Evolutionary conservation across 2,888 invertebrate genomes (phyloP).

Genomic region (Tortricodes alternella): DNA sequence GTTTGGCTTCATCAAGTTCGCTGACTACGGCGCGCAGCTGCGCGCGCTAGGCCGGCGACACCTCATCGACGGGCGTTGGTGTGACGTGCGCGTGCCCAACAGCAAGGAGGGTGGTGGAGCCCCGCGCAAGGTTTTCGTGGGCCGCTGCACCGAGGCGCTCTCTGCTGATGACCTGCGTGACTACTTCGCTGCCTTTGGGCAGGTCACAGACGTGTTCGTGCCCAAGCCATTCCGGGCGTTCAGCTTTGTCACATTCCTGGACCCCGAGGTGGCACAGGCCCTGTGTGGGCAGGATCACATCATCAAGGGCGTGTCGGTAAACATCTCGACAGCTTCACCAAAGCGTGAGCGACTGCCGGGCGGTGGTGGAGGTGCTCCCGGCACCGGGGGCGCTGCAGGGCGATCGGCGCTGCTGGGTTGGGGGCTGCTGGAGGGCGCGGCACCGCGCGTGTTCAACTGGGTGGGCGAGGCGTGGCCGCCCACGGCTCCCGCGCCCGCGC

Average conservation of each 20-base stretch:
- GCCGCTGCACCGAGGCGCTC: slow-evolving; percentile 91
- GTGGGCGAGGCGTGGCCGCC: slow-evolving; percentile 51
- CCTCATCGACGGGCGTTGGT: slow-evolving; percentile 88
- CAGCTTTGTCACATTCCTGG: slow-evolving; percentile 92
- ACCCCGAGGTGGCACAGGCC: slow-evolving; percentile 90
- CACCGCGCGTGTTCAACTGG: slow-evolving; percentile 53
- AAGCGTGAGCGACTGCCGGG: slow-evolving; percentile 83
- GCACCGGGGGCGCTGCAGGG: slow-evolving; percentile 18
- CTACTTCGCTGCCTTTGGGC: slow-evolving; percentile 90
- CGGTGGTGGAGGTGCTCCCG: slow-evolving; percentile 21
- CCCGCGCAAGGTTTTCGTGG: slow-evolving; percentile 91
- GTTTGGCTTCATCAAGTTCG: slow-evolving; percentile 88
- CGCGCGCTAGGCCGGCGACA: slow-evolving; percentile 85
- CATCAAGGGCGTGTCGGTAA: slow-evolving; percentile 92
- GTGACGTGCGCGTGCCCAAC: slow-evolving; percentile 88
- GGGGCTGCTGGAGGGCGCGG: slow-evolving; percentile 59
- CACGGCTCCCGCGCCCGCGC: slow-evolving; percentile 44
- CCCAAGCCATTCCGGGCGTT: slow-evolving; percentile 93
- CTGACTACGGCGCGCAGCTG: slow-evolving; percentile 85
- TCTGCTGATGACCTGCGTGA: slow-evolving; percentile 89
- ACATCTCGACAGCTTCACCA: slow-evolving; percentile 93
- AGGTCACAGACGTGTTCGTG: slow-evolving; percentile 93
- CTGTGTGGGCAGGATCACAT: slow-evolving; percentile 92
- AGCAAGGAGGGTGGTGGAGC: slow-evolving; percentile 86
- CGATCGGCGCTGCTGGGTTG: slow-evolving; percentile 54